phyloP scores from a whole-genome alignment of 2,888 invertebrate genomes.

The Cosmorhoe ocellata region DNA sequence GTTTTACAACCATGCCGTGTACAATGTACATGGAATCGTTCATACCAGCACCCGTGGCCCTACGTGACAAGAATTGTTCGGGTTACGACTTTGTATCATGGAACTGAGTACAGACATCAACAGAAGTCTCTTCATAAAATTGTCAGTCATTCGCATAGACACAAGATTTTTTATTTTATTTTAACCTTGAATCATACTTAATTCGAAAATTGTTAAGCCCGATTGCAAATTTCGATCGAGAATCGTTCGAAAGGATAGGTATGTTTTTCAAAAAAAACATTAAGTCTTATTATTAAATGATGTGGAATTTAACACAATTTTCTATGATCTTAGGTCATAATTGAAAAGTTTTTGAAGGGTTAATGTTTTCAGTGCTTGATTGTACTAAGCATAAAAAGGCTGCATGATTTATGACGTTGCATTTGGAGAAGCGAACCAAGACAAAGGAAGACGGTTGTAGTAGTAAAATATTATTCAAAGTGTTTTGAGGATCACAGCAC shows the following conservation, averaged over 20 bases:
- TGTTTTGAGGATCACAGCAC: background rate
- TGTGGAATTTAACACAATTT: too few species aligned
- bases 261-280: too few species aligned
- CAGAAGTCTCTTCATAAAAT: background rate
- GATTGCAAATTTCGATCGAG: too few species aligned
- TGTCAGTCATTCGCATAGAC: too few species aligned
- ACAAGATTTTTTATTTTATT: too few species aligned
- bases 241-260: too few species aligned
- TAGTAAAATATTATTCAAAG: slow-evolving; percentile 3
- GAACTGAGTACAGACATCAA: slow-evolving; percentile 13
- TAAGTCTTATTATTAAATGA: too few species aligned
- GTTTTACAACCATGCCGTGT: slow-evolving; percentile 36
- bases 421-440: slow-evolving; percentile 15
- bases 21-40: slow-evolving; percentile 40
- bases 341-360: background rate
- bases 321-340: too few species aligned
- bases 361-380: background rate
- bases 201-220: too few species aligned
- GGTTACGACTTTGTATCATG: slow-evolving; percentile 44
- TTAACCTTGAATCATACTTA: too few species aligned
- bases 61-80: slow-evolving; percentile 47
- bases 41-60: slow-evolving; percentile 34
- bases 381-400: slow-evolving; percentile 10
- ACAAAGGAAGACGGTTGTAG: slow-evolving; percentile 11
- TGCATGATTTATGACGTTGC: slow-evolving; percentile 14